Evolutionary conservation across 2,797 vertebrate genomes (phyloP).

Genomic region (Acipenser ruthenus): DNA sequence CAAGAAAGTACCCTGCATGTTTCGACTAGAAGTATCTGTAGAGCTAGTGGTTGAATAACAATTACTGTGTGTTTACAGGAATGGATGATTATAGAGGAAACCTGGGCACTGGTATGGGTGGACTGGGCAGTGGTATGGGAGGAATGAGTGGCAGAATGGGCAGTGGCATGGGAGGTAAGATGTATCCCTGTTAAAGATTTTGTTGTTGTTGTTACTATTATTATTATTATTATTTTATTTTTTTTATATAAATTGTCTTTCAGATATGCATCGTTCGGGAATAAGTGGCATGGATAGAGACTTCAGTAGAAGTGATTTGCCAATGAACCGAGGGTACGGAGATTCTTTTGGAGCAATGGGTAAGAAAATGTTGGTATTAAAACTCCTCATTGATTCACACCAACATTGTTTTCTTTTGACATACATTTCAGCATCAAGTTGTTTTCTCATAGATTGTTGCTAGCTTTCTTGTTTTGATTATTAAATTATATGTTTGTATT

Average conservation of each 20-base stretch:
- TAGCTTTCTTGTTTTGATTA: too few species aligned
- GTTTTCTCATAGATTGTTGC: too few species aligned
- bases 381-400: too few species aligned
- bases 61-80: slow-evolving; percentile 16
- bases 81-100: slow-evolving; percentile 39
- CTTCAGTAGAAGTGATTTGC: slow-evolving; percentile 81
- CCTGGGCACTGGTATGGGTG: slow-evolving; percentile 23
- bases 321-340: slow-evolving; percentile 82
- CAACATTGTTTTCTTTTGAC: too few species aligned
- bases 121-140: slow-evolving; percentile 20
- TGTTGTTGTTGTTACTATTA: not conserved
- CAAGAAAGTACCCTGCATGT: slow-evolving; percentile 16
- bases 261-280: slow-evolving; percentile 85
- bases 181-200: slow-evolving; percentile 13
- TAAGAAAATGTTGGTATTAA: slow-evolving; percentile 39
- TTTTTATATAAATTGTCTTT: slow-evolving; percentile 6
- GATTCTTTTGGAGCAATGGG: slow-evolving; percentile 92
- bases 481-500: too few species aligned
- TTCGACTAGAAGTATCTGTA: not conserved
- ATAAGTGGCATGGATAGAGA: slow-evolving; percentile 89
- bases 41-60: too few species aligned
- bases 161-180: slow-evolving; percentile 32
- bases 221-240: not conserved
- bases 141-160: slow-evolving; percentile 24
- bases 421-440: too few species aligned